Percentiles rank a stretch among this genome's conserved stretches.
Evolutionary conservation across 2,113 vertebrate species (phyloP).

Genomic region (Galeopterus variegatus): DNA sequence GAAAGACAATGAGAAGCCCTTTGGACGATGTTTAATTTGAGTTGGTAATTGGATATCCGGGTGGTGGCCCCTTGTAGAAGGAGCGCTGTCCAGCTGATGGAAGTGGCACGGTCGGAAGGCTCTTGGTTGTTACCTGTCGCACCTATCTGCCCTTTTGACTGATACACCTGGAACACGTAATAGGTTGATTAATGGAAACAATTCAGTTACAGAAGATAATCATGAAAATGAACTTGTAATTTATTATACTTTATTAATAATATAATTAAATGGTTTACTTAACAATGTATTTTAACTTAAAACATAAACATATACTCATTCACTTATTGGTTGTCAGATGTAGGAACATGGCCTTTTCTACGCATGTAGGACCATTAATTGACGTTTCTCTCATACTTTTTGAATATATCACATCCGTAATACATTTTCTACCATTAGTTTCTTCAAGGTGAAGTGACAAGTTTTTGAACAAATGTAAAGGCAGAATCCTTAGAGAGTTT

Average conservation of each 20-base stretch:
- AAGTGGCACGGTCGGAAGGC: neutral
- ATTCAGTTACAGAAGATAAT: neutral
- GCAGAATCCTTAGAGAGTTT: neutral
- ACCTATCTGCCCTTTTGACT: neutral
- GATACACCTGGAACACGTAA: neutral
- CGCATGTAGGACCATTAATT: neutral
- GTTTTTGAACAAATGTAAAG: neutral
- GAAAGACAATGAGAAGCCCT: neutral
- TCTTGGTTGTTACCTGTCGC: neutral
- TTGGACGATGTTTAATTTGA: neutral
- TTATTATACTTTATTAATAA: too few species aligned
- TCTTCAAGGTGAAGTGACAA: neutral
- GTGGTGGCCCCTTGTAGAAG: neutral
- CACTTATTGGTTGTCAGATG: neutral
- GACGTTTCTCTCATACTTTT: neutral
- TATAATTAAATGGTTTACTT: too few species aligned
- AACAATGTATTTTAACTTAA: constrained; percentile 2
- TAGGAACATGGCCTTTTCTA: neutral
- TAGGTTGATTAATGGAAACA: neutral
- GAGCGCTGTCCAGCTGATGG: neutral
- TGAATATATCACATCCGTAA: neutral
- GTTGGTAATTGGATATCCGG: neutral
- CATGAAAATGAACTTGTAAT: too few species aligned
- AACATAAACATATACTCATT: neutral
- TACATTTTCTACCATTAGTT: neutral